phyloP scores from a whole-genome alignment of 2,797 vertebrate genomes.

The Pseudocheirus occidentalis region DNA sequence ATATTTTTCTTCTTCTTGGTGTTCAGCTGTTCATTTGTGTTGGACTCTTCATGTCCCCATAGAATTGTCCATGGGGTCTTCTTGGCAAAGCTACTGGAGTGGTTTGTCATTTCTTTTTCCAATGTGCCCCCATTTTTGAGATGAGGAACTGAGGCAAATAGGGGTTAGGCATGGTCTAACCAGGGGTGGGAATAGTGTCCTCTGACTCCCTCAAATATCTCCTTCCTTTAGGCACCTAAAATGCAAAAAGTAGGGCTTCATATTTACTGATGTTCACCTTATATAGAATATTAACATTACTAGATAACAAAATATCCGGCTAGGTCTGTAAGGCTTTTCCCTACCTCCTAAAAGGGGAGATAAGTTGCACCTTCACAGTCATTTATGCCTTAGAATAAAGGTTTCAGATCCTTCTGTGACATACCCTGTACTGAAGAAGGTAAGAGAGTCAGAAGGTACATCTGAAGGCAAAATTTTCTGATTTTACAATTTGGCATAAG shows the following conservation, averaged over 20 bases:
- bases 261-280: background rate
- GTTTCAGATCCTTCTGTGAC: background rate
- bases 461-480: background rate
- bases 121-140: background rate
- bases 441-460: background rate
- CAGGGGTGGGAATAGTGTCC: background rate
- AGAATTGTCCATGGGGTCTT: background rate
- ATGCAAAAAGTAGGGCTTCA: background rate
- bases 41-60: background rate
- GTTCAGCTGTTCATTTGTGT: background rate
- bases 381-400: background rate
- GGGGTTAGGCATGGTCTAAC: background rate
- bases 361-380: background rate
- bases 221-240: background rate
- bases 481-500: background rate
- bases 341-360: background rate
- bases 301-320: background rate
- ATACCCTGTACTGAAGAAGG: background rate
- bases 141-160: background rate
- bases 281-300: background rate
- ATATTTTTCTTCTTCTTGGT: background rate
- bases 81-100: background rate
- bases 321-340: background rate
- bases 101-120: background rate
- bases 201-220: background rate